Evolutionary conservation across 2,113 vertebrate species (phyloP).

Genomic region (Coptodon rendalli): DNA sequence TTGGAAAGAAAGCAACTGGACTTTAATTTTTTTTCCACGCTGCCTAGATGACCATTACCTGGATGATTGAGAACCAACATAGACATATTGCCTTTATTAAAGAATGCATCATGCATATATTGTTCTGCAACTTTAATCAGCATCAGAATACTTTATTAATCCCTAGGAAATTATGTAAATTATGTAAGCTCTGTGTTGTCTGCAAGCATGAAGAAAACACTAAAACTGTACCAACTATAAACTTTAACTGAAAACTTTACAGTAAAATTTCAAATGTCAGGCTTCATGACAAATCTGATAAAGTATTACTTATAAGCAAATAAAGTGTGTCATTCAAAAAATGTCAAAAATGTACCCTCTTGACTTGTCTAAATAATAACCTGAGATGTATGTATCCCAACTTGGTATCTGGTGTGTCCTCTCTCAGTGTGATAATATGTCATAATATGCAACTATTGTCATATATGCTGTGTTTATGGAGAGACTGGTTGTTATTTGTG

Average conservation of each 20-base stretch:
- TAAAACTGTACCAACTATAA: background rate
- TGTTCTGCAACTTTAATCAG: background rate
- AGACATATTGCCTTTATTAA: background rate
- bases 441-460: constrained; percentile 30
- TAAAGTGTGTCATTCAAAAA: background rate
- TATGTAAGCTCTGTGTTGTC: background rate
- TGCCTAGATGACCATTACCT: background rate
- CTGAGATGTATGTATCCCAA: background rate
- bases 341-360: background rate
- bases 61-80: background rate
- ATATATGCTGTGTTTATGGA: background rate
- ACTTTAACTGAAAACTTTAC: background rate
- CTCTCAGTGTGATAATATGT: constrained; percentile 1
- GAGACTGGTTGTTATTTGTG: background rate
- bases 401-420: background rate
- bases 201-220: background rate
- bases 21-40: background rate
- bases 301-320: background rate
- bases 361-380: background rate
- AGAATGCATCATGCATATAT: background rate
- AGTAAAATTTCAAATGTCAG: background rate
- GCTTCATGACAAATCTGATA: background rate
- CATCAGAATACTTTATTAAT: background rate
- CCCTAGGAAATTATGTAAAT: background rate
- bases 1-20: background rate